A percentile compares a stretch with the other conserved stretches of the same genome.
These are phyloP conservation scores for Ctenoplectra terminalis DNA, from an alignment of 1,140 invertebrate genomes.

Conservation along the genomic window DNA sequence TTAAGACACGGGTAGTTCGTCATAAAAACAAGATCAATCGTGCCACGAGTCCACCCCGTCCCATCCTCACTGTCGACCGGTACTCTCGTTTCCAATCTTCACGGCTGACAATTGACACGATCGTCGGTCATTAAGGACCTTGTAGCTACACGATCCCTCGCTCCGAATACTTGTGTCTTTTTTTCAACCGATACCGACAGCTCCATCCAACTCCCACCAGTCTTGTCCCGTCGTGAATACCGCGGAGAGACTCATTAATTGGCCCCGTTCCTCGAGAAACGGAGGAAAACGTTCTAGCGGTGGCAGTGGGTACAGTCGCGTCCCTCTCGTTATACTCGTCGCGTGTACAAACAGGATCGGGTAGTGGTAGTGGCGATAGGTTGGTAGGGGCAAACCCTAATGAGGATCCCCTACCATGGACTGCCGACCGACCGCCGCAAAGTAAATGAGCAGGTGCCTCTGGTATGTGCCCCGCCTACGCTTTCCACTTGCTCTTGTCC, in stretches of 20 bases:
- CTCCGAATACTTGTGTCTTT: slow-evolving; percentile 3
- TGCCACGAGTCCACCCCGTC: background rate
- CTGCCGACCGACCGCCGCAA: slow-evolving; percentile 58
- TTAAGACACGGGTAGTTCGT: too few species aligned
- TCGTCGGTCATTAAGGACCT: slow-evolving; percentile 50
- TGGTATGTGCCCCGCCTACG: slow-evolving; percentile 79
- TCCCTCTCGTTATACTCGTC: slow-evolving; percentile 35
- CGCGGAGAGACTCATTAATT: slow-evolving; percentile 42
- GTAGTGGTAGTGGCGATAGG: slow-evolving; percentile 49
- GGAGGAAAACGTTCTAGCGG: slow-evolving; percentile 20
- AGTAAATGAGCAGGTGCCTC: slow-evolving; percentile 79
- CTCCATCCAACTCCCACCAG: background rate
- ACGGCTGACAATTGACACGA: slow-evolving; percentile 36
- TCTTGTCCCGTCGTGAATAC: background rate
- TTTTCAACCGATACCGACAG: background rate
- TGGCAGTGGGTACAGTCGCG: background rate
- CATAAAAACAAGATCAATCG: slow-evolving; percentile 12
- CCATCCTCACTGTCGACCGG: background rate
- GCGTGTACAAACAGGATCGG: slow-evolving; percentile 42
- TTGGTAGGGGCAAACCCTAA: slow-evolving; percentile 69
- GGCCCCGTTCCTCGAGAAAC: slow-evolving; percentile 33
- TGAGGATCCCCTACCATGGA: slow-evolving; percentile 67
- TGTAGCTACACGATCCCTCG: slow-evolving; percentile 24
- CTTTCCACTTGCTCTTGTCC: slow-evolving; percentile 72
- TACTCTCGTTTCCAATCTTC: slow-evolving; percentile 1